Evolutionary conservation across 1,140 invertebrate genomes (phyloP), one percentile per base, ranked within the genome.

Genomic region (Hyles euphorbiae): DNA sequence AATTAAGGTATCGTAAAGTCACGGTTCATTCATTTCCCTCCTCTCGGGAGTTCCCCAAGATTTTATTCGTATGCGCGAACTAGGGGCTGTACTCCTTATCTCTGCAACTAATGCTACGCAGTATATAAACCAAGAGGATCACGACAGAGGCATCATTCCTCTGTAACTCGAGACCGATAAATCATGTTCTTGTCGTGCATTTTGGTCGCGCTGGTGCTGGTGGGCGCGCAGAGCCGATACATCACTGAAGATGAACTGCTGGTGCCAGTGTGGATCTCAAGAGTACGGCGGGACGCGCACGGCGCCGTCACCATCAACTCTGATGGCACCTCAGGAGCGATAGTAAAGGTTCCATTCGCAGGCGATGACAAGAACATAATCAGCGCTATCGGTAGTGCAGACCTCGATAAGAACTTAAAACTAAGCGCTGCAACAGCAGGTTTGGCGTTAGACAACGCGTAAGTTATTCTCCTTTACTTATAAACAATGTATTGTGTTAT

Each of bases 371-470:
- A 66, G 32, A 78, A 78, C 52, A 52, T 67, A 4, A 40, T 78
- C n/a, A 76, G 74, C 60, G 76, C 68, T 6, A 61, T 73, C 34
- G 76, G 67, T 3, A 60, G 62, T 2, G 11, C 66, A 2, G 53
- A 54, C 9, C 40, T 54, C 36, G 40, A 36, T 10, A 50, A 49
- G 22, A 66, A 45, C 5, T 36, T 56, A 0, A 70, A 66, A 5
- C 56, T 60, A 11, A 50, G 63, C 34, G 60, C 66, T 7, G 67
- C 67, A 9, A 61, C 66, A 5, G 74, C 59, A 36, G 74, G 76
- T 22, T 34, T 77, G 9, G 68, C 74, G 34, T 55, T 66, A 12
- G 72, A 79, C 53, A 77, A 79, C 46, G 56, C 72, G 76, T 79
- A 45, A 75, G 76, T 75, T 56, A 8, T 50, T 45, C 53, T 12